A percentile compares a stretch with the other conserved stretches of the same genome.
phyloP scores from a whole-genome alignment of 1,140 invertebrate genomes.

The Eufriesea mexicana region DNA sequence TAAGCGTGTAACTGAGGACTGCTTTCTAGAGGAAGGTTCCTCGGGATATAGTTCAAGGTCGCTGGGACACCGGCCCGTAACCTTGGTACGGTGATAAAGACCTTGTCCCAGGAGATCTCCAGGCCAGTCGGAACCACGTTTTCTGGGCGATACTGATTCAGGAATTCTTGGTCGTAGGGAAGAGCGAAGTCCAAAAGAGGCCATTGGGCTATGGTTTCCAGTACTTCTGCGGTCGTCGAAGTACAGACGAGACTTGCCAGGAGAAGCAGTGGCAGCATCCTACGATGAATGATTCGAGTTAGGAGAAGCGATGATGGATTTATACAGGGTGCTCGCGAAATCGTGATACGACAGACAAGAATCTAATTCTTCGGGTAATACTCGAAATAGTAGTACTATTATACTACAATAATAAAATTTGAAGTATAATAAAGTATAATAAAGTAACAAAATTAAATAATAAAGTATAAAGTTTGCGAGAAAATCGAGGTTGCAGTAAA shows the following conservation, averaged over 20 bases:
- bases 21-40: slow-evolving; percentile 84
- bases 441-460: no score
- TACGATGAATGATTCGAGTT: background rate
- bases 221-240: slow-evolving; percentile 55
- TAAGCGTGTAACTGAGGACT: slow-evolving; percentile 88
- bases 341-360: no score
- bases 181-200: slow-evolving; percentile 87
- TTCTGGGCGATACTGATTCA: slow-evolving; percentile 85
- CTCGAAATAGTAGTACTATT: no score
- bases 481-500: no score
- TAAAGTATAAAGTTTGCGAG: no score
- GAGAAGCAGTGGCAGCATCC: slow-evolving; percentile 12
- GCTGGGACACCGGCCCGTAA: slow-evolving; percentile 88
- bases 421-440: no score
- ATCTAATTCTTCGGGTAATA: no score
- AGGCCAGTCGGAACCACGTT: slow-evolving; percentile 89
- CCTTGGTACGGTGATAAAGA: slow-evolving; percentile 89
- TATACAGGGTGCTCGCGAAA: no score
- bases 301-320: background rate
- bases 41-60: slow-evolving; percentile 86
- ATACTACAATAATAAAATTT: no score
- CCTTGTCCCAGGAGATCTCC: slow-evolving; percentile 86
- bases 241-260: background rate
- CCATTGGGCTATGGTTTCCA: slow-evolving; percentile 90
- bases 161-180: slow-evolving; percentile 83